Conservation (phyloP, 53 echinoderm and acorn worm species). For the Stichopus horrens region DNA sequence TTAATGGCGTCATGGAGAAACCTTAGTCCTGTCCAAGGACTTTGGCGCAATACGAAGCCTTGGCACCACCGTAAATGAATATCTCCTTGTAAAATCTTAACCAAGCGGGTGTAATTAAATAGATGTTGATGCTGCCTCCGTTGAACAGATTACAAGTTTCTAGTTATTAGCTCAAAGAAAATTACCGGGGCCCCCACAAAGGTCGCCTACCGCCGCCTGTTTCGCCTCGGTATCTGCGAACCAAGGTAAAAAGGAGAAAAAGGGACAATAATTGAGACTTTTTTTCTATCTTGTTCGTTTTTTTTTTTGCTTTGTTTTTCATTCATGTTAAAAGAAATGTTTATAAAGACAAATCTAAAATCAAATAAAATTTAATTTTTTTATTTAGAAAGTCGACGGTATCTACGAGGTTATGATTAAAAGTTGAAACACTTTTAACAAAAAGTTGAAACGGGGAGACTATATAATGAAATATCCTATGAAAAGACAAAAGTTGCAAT, state of each 20-base stretch:
- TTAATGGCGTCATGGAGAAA: constrained; percentile 27
- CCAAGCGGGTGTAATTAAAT: constrained; percentile 40
- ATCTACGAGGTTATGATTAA: too few species aligned
- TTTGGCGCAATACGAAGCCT: constrained; percentile 37
- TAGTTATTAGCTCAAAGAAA: not conserved
- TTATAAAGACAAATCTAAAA: too few species aligned
- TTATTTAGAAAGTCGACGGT: too few species aligned
- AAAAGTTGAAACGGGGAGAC: too few species aligned
- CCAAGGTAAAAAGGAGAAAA: not conserved
- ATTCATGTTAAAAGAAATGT: too few species aligned
- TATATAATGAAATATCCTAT: too few species aligned
- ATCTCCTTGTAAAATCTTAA: constrained; percentile 40
- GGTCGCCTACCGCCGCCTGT: not conserved
- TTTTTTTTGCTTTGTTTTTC: too few species aligned
- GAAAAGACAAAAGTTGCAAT: too few species aligned
- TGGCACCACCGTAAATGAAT: constrained; percentile 34
- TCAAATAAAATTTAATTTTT: too few species aligned
- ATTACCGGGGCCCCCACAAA: not conserved
- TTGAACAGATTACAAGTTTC: constrained; percentile 1
- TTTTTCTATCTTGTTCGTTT: too few species aligned
- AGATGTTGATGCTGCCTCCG: constrained; percentile 16
- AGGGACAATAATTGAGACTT: too few species aligned
- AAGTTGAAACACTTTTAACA: too few species aligned
- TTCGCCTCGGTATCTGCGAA: constrained; percentile 5
- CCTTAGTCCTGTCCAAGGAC: constrained; percentile 42